Conservation (phyloP, 2,888 invertebrate species). For the Gibbula magus region DNA sequence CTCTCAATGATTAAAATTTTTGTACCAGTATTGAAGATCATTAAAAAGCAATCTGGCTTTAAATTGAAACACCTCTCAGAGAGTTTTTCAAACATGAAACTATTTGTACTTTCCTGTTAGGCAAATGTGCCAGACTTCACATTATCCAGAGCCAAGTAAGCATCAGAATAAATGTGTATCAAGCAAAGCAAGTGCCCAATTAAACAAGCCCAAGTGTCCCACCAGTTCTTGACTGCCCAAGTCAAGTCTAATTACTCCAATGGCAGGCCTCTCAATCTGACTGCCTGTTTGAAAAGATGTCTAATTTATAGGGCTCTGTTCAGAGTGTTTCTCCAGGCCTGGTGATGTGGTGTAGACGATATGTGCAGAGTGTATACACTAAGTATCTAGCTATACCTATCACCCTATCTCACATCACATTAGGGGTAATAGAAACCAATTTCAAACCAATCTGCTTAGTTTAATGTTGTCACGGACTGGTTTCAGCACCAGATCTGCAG, state of each 20-base stretch:
- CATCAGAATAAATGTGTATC: neutral
- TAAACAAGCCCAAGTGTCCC: constrained; percentile 2
- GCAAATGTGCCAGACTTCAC: too few relatives aligned
- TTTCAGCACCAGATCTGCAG: neutral
- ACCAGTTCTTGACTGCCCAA: neutral
- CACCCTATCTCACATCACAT: constrained; percentile 21
- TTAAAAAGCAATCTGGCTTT: too few relatives aligned
- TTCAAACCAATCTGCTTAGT: constrained; percentile 19
- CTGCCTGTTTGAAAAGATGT: constrained; percentile 17
- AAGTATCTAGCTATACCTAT: constrained; percentile 11
- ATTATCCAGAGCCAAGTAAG: neutral
- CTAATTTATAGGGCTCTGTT: constrained; percentile 7
- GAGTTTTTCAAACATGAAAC: too few relatives aligned
- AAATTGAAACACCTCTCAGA: too few relatives aligned
- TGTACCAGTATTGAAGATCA: too few relatives aligned
- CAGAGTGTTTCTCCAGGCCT: neutral
- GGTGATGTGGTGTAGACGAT: neutral
- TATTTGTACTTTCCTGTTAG: too few relatives aligned
- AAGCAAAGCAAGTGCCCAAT: neutral
- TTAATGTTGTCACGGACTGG: neutral
- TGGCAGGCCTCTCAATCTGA: neutral
- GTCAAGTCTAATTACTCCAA: neutral
- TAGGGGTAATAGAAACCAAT: constrained; percentile 16
- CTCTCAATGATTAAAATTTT: too few relatives aligned
- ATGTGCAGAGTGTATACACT: neutral